Conservation (phyloP, 2,888 invertebrate genomes). For the Opisthograptis luteolata region DNA sequence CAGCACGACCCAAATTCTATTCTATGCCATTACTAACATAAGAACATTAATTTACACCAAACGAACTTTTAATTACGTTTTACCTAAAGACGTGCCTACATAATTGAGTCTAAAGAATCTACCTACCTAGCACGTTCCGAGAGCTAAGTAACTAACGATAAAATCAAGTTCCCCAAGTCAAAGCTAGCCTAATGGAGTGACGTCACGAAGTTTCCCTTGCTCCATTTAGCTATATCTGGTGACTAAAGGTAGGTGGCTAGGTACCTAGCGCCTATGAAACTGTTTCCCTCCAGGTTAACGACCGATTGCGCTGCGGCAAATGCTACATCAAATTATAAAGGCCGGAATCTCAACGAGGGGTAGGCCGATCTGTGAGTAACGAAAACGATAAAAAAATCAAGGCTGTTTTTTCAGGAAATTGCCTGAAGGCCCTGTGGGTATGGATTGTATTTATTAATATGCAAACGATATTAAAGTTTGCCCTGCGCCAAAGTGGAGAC, state of each 20-base stretch:
- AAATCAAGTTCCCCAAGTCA: constrained; percentile 15
- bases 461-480: too few species aligned
- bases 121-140: neutral
- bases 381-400: too few species aligned
- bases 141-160: neutral
- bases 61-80: too few species aligned
- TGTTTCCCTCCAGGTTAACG: constrained; percentile 17
- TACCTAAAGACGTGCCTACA: neutral
- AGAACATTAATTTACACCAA: too few species aligned
- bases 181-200: constrained; percentile 8
- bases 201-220: constrained; percentile 5
- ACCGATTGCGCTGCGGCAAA: constrained; percentile 25
- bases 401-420: too few species aligned
- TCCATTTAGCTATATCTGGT: neutral
- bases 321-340: constrained; percentile 7
- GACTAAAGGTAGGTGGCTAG: neutral
- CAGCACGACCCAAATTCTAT: too few species aligned
- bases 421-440: too few species aligned
- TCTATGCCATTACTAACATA: too few species aligned
- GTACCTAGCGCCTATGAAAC: constrained; percentile 4
- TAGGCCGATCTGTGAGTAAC: too few species aligned
- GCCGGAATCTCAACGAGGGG: constrained; percentile 5
- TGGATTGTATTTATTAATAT: too few species aligned
- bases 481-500: too few species aligned
- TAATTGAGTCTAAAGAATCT: neutral